Conservation (phyloP, 1,140 invertebrate genomes). For the Leptonema lineaticorne region DNA sequence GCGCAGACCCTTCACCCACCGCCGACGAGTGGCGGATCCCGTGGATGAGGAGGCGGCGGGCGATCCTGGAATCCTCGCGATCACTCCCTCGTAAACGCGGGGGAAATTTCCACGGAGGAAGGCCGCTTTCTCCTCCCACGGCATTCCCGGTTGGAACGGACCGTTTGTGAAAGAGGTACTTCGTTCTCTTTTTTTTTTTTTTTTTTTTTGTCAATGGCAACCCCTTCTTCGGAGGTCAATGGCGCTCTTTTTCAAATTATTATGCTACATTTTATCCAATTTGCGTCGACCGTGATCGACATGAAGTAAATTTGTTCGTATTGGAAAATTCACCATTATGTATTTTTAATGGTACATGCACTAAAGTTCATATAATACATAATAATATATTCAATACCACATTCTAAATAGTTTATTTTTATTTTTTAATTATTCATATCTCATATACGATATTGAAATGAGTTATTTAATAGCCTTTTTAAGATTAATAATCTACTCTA, state of each 20-base stretch:
- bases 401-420: no score
- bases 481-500: no score
- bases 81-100: background rate
- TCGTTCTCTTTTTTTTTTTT: no score
- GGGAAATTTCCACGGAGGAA: conserved; percentile 1
- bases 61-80: background rate
- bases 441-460: no score
- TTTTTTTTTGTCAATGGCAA: conserved; percentile 21
- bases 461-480: no score
- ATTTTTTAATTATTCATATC: no score
- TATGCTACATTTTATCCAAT: conserved; percentile 28
- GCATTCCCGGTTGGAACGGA: background rate
- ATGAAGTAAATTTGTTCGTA: background rate
- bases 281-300: conserved; percentile 15
- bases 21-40: conserved; percentile 17
- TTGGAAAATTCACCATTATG: background rate
- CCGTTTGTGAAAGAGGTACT: conserved; percentile 15
- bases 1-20: conserved; percentile 26
- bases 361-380: no score
- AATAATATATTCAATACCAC: no score
- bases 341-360: no score
- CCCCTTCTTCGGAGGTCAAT: background rate
- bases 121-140: conserved; percentile 9
- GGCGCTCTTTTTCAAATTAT: conserved; percentile 14
- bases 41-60: background rate